phyloP scores from a whole-genome alignment of 2,113 vertebrate genomes.

The Eulemur macaco region DNA sequence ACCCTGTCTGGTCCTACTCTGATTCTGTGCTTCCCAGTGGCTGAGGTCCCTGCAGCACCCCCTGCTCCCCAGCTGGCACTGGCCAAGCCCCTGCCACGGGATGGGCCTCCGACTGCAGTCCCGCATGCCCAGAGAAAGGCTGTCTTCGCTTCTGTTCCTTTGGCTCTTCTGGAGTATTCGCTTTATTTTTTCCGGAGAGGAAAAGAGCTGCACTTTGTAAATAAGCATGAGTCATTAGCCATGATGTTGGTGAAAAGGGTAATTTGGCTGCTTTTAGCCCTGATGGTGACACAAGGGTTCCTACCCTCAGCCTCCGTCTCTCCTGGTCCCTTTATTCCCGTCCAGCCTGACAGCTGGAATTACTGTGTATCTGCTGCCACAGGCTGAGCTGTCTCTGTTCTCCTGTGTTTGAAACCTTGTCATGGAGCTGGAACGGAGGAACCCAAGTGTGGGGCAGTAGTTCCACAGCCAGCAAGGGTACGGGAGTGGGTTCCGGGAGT shows the following conservation, averaged over 20 bases:
- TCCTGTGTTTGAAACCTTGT: not conserved
- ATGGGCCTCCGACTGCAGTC: not conserved
- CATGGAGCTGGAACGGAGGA: not conserved
- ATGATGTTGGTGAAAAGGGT: not conserved
- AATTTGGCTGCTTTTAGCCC: conserved; percentile 66
- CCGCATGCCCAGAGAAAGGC: not conserved
- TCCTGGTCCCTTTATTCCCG: not conserved
- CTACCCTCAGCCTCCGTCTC: conserved; percentile 20
- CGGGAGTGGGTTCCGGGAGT: too few relatives aligned
- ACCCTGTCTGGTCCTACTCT: not conserved
- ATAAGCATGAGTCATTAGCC: conserved; percentile 45
- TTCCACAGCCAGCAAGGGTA: too few relatives aligned
- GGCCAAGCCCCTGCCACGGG: accelerated
- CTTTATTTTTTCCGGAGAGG: not conserved
- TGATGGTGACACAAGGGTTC: not conserved
- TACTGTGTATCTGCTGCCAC: not conserved
- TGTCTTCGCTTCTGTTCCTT: not conserved
- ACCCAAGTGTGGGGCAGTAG: not conserved
- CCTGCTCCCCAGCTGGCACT: not conserved
- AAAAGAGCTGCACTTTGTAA: not conserved
- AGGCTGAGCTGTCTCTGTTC: not conserved
- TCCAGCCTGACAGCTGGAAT: not conserved
- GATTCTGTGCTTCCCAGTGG: too few relatives aligned
- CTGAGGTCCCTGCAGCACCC: not conserved
- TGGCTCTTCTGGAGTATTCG: not conserved